Conservation (phyloP, 1,140 invertebrate species). For the Panonychus citri region DNA sequence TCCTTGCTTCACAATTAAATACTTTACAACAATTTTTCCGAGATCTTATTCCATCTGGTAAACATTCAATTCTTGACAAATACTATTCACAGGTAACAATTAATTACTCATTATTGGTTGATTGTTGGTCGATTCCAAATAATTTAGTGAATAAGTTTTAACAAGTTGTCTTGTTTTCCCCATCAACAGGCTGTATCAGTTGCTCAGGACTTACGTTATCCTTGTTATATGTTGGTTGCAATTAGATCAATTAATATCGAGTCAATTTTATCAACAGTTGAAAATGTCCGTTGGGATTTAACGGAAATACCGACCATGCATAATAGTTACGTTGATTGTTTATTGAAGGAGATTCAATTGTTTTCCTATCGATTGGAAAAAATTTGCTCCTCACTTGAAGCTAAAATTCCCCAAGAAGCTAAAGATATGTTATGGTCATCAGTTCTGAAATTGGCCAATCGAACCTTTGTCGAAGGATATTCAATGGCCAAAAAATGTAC, state of each 20-base stretch:
- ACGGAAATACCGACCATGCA: conserved; percentile 81
- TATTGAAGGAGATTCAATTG: conserved; percentile 41
- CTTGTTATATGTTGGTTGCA: conserved; percentile 60
- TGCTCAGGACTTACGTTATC: conserved; percentile 21
- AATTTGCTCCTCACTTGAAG: conserved; percentile 26
- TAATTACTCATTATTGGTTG: too few relatives aligned
- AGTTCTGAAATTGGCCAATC: conserved; percentile 53
- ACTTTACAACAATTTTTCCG: conserved; percentile 56
- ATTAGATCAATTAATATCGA: conserved; percentile 53
- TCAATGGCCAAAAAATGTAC: conserved; percentile 62
- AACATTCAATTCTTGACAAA: conserved; percentile 1
- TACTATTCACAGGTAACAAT: neutral
- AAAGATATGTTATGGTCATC: conserved; percentile 56
- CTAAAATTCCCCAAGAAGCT: conserved; percentile 44
- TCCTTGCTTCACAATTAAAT: conserved; percentile 63
- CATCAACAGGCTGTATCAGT: conserved; percentile 47
- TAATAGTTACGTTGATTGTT: conserved; percentile 46
- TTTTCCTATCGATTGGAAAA: conserved; percentile 49
- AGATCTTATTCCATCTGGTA: conserved; percentile 26
- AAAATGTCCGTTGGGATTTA: conserved; percentile 76
- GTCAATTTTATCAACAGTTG: conserved; percentile 51
- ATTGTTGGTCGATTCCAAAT: too few relatives aligned
- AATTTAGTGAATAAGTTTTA: too few relatives aligned
- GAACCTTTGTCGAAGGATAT: conserved; percentile 64
- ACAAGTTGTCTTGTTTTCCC: too few relatives aligned